Percentiles rank a stretch among this genome's conserved stretches.
Evolutionary conservation across 1,140 invertebrate genomes (phyloP).

Genomic region (Pseudomyrmex dendroicus): DNA sequence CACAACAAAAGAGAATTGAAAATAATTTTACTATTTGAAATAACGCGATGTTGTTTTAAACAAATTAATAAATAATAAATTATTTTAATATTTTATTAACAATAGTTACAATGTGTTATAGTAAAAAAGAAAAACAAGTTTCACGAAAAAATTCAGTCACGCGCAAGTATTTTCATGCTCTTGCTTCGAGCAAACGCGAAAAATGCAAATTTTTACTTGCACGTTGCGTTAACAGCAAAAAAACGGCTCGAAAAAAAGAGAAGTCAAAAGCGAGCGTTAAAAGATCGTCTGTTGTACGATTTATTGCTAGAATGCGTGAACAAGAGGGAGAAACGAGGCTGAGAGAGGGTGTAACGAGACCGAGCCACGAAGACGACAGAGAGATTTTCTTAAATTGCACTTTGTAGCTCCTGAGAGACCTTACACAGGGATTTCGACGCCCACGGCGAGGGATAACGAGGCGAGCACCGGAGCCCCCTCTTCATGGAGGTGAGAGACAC

Average conservation of each 20-base stretch:
- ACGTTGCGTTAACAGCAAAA: slow-evolving; percentile 12
- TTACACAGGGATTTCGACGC: slow-evolving; percentile 78
- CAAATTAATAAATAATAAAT: too few relatives aligned
- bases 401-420: slow-evolving; percentile 80
- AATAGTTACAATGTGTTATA: too few relatives aligned
- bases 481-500: slow-evolving; percentile 72
- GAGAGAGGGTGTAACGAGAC: slow-evolving; percentile 33
- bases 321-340: slow-evolving; percentile 47
- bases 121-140: neutral
- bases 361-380: slow-evolving; percentile 30
- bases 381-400: slow-evolving; percentile 80
- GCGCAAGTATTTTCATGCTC: neutral
- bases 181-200: neutral
- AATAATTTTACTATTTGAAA: too few relatives aligned
- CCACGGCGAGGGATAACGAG: slow-evolving; percentile 81
- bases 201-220: slow-evolving; percentile 8
- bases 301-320: slow-evolving; percentile 63
- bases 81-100: too few relatives aligned
- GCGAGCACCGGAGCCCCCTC: slow-evolving; percentile 56
- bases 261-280: slow-evolving; percentile 24
- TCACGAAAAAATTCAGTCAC: neutral
- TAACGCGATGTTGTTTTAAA: too few relatives aligned
- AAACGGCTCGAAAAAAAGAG: neutral
- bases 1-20: neutral
- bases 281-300: slow-evolving; percentile 50